Evolutionary conservation across 2,888 invertebrate species (phyloP), one percentile per base, ranked within the genome.

Genomic region (Malacosoma neustria): DNA sequence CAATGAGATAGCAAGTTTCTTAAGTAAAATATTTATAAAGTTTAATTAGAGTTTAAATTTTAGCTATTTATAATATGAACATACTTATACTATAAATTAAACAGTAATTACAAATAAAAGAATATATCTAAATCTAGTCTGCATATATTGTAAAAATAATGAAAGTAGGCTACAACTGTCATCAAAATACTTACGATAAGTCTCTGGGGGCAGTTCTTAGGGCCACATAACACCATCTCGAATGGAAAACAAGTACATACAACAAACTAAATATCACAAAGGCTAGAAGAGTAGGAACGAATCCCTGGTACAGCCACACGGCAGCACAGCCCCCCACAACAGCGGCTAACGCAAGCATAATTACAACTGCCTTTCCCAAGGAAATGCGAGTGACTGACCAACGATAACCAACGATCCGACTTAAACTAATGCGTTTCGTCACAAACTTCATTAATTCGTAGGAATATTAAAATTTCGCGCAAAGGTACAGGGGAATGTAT

Each of bases 151-250:
- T 34, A 29, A 22, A 22, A 34, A 11, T 31, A 11, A 14, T 36
- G 14, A 13, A 13, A 32, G 31, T 37, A 32, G 14, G 32, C 12
- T 22, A 32, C 7, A 36, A 22, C 30, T 33, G 13, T 33, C n/a
- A 0, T 5, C 14, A 14, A 22, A 30, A 13, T n/a, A 36, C 61
- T 91, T 82, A 93, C 93, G 81, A 88, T 35, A 91, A 36, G 77
- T 96, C 95, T 45, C 96, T 88, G 4, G 91, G 92, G 1, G 88
- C 73, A 0, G 95, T 96, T 60, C 76, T 89, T 29, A 90, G 51
- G n/a, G 92, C 93, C 39, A 95, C 89, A 61, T 93, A 93, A 57
- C 91, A 88, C 93, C 94, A 95, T 62, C 89, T 87, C 68, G 90
- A 89, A 46, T 93, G 92, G 36, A 91, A 91, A 32, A 92, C 86